Conservation (phyloP, 1,140 invertebrate genomes). For the Centruroides vittatus region DNA sequence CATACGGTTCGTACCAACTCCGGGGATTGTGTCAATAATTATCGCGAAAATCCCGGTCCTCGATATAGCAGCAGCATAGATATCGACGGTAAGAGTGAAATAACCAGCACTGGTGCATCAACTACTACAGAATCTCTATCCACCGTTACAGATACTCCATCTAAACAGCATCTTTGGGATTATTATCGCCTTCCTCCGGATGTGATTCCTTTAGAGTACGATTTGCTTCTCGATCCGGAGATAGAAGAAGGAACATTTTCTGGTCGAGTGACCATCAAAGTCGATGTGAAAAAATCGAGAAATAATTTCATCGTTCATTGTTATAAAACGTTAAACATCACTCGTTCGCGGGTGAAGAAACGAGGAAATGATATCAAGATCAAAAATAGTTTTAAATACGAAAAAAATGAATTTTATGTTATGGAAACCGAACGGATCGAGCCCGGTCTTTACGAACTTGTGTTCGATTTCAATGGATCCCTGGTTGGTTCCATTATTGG, state of each 20-base stretch:
- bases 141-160: constrained; percentile 13
- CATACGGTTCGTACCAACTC: too few relatives aligned
- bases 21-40: too few relatives aligned
- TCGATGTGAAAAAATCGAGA: constrained; percentile 41
- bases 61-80: too few relatives aligned
- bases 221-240: constrained; percentile 55
- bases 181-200: constrained; percentile 41
- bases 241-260: constrained; percentile 48
- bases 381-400: constrained; percentile 32
- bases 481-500: constrained; percentile 50
- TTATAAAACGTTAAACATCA: background rate
- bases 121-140: too few relatives aligned
- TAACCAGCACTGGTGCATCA: too few relatives aligned
- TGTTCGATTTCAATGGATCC: constrained; percentile 45
- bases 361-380: constrained; percentile 21
- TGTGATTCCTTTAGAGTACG: constrained; percentile 55
- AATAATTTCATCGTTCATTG: constrained; percentile 52
- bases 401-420: constrained; percentile 49
- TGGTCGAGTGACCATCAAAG: constrained; percentile 53
- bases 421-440: constrained; percentile 37
- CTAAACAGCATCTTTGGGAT: constrained; percentile 16
- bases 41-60: too few relatives aligned
- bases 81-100: too few relatives aligned
- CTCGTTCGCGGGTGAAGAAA: background rate
- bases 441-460: constrained; percentile 14